Evolutionary conservation across 2,888 invertebrate species (phyloP).

Genomic region (Deilephila elpenor): DNA sequence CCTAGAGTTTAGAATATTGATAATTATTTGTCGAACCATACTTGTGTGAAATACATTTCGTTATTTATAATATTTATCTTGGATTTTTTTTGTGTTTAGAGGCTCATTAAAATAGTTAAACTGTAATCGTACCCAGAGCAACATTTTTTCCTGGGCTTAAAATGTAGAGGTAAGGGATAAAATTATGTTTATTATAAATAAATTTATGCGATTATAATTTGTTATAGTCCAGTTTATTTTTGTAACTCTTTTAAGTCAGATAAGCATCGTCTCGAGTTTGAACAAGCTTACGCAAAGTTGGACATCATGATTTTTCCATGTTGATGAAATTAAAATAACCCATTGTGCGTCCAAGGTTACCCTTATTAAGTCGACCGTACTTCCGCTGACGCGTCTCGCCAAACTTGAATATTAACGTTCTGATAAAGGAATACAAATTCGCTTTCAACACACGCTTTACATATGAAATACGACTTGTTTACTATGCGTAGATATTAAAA

Average conservation of each 20-base stretch:
- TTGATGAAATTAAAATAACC: constrained; percentile 66
- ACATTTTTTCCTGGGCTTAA: no score
- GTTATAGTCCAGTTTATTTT: background rate
- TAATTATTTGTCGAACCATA: no score
- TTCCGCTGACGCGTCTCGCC: constrained; percentile 58
- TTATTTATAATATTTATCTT: no score
- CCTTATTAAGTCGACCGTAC: constrained; percentile 71
- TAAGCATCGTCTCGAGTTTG: constrained; percentile 30
- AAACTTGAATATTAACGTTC: constrained; percentile 33
- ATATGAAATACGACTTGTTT: background rate
- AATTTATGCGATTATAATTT: no score
- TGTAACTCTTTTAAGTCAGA: constrained; percentile 29
- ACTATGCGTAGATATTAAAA: background rate
- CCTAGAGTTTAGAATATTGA: no score
- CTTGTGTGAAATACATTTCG: no score
- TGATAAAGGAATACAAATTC: constrained; percentile 15
- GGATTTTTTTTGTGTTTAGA: no score
- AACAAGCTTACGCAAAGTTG: constrained; percentile 18
- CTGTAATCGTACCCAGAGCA: no score
- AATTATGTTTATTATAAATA: no score
- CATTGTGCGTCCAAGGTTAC: constrained; percentile 77
- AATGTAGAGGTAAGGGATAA: no score
- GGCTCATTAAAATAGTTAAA: no score
- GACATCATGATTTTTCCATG: constrained; percentile 54
- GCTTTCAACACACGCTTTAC: constrained; percentile 18